Evolutionary conservation across 1,140 invertebrate genomes (phyloP).

Genomic region (Lepidurus couesii): DNA sequence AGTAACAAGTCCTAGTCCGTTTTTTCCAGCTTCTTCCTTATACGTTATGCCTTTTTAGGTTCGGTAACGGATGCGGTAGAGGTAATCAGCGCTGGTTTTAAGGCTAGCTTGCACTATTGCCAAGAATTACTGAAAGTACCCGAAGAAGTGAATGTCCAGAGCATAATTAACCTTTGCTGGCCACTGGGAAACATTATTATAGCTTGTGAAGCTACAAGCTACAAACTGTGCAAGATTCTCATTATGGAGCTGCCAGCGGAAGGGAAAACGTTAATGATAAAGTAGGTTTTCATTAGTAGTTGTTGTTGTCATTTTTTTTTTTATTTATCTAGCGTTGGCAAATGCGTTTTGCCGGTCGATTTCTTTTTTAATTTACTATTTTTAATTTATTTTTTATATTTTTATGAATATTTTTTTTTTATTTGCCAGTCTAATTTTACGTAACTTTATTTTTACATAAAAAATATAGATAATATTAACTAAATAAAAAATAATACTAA

Average conservation of each 20-base stretch:
- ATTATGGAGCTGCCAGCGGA: not conserved
- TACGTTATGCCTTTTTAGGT: not conserved
- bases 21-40: not conserved
- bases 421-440: not conserved
- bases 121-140: not conserved
- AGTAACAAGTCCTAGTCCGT: not conserved
- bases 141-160: not conserved
- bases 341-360: too few relatives aligned
- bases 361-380: too few relatives aligned
- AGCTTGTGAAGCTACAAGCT: not conserved
- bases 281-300: too few relatives aligned
- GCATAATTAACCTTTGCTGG: not conserved
- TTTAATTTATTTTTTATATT: not conserved
- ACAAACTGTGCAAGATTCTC: not conserved
- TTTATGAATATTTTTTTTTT: not conserved
- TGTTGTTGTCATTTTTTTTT: not conserved
- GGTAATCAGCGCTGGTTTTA: not conserved
- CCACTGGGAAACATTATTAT: not conserved
- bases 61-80: not conserved
- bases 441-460: too few relatives aligned
- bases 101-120: not conserved
- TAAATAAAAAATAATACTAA: too few relatives aligned
- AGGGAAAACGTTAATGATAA: not conserved
- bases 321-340: not conserved
- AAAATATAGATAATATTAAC: too few relatives aligned